phyloP scores from a whole-genome alignment of 2,113 vertebrate species.

The Mobula birostris region DNA sequence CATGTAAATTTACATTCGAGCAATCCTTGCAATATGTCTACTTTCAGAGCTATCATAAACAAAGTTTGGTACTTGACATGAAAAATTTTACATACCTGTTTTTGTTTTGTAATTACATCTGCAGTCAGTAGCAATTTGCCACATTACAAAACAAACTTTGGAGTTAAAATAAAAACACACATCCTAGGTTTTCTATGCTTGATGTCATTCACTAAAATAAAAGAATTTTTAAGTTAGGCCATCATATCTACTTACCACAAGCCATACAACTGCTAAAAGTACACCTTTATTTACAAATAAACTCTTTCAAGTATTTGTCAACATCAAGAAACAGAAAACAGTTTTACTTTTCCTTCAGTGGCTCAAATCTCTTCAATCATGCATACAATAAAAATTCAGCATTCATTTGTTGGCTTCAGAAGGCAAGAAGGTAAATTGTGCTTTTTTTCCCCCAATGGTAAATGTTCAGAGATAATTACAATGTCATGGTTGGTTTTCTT shows the following conservation, averaged over 20 bases:
- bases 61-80: neutral
- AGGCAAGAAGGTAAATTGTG: constrained; percentile 27
- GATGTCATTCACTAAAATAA: too few relatives aligned
- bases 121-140: neutral
- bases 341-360: constrained; percentile 1
- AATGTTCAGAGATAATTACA: neutral
- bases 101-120: neutral
- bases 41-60: neutral
- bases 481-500: neutral
- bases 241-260: neutral
- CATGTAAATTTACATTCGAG: neutral
- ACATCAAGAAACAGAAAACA: neutral
- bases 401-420: neutral
- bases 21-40: neutral
- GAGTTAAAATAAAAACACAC: too few relatives aligned
- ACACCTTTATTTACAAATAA: neutral
- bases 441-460: neutral
- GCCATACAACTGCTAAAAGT: neutral
- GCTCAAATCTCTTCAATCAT: neutral
- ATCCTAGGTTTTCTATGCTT: too few relatives aligned
- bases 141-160: neutral
- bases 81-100: neutral
- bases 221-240: too few relatives aligned
- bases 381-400: neutral
- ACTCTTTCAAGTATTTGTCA: neutral